Percentiles rank a stretch among this genome's conserved stretches.
These are phyloP conservation scores for Nothoprocta pentlandii DNA, from an alignment of 2,113 vertebrate species.

Conservation along the genomic window DNA sequence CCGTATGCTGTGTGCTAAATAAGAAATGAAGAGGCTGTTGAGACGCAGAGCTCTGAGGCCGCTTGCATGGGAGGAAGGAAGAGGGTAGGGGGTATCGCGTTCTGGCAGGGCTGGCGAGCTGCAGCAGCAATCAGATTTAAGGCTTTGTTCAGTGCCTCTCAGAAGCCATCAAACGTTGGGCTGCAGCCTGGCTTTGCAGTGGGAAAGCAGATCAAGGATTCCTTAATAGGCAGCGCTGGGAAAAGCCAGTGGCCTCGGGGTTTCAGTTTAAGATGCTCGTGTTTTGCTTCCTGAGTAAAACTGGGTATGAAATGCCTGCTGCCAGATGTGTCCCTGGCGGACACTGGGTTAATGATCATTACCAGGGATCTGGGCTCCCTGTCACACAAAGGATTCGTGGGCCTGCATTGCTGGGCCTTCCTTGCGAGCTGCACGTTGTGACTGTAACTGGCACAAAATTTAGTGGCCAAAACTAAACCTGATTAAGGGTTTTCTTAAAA, in stretches of 20 bases:
- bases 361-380: neutral
- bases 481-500: too few species aligned
- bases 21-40: neutral
- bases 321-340: neutral
- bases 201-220: neutral
- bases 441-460: neutral
- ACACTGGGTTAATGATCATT: neutral
- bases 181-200: neutral
- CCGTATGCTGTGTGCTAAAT: neutral
- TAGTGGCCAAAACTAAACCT: neutral
- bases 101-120: neutral
- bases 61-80: slow-evolving; percentile 4
- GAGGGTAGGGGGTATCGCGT: neutral
- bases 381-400: neutral
- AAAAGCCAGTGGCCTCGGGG: neutral
- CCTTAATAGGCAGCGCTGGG: neutral
- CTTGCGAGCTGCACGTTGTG: neutral
- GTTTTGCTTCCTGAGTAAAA: slow-evolving; percentile 23
- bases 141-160: neutral
- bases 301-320: neutral
- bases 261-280: neutral
- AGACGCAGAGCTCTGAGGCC: neutral
- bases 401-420: neutral
- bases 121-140: neutral
- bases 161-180: neutral